phyloP scores from a whole-genome alignment of 1,140 invertebrate genomes.

The Drosophila orosa region DNA sequence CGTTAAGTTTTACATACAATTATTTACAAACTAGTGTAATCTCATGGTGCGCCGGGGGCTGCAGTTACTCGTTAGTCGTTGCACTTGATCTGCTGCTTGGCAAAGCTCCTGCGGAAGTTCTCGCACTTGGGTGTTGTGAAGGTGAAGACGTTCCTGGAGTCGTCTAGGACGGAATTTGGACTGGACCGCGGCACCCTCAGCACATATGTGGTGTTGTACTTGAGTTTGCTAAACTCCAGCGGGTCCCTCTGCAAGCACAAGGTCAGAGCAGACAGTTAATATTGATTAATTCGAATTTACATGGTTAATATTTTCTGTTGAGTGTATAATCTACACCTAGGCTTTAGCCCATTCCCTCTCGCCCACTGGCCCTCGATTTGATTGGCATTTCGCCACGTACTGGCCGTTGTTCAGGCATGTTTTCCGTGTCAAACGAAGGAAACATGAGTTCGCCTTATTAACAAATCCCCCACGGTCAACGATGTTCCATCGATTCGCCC shows the following conservation, averaged over 20 bases:
- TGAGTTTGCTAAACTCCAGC: conserved; percentile 77
- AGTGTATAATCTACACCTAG: conserved; percentile 2
- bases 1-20: conserved; percentile 69
- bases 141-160: conserved; percentile 56
- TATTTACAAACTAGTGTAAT: conserved; percentile 78
- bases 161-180: conserved; percentile 61
- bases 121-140: conserved; percentile 81
- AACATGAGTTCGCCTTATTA: conserved; percentile 52
- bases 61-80: conserved; percentile 34
- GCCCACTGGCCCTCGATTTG: not conserved
- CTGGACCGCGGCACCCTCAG: conserved; percentile 54
- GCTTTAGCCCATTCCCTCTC: not conserved
- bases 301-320: not conserved
- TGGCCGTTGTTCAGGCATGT: conserved; percentile 57
- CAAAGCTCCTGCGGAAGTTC: conserved; percentile 71
- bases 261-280: not conserved
- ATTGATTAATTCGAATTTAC: conserved; percentile 1
- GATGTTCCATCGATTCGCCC: conserved; percentile 21
- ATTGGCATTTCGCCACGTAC: conserved; percentile 54
- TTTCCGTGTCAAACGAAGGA: conserved; percentile 61
- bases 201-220: conserved; percentile 79
- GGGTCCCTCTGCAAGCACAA: conserved; percentile 72
- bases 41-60: conserved; percentile 50
- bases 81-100: conserved; percentile 77
- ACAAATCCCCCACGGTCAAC: conserved; percentile 39